phyloP scores from a whole-genome alignment of 2,888 invertebrate genomes.

The Noctua fimbriata region DNA sequence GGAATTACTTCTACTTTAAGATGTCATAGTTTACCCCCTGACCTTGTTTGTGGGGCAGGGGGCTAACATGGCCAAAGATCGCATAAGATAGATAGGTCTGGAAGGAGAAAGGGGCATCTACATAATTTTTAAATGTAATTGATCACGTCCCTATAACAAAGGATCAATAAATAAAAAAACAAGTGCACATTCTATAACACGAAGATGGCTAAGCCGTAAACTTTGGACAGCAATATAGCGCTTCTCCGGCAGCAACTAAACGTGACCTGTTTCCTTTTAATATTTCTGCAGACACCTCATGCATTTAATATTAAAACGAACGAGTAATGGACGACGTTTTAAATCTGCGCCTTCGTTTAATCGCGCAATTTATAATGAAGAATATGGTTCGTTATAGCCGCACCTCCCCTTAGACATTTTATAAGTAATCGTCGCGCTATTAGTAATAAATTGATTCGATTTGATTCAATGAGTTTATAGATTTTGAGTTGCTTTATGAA shows the following conservation, averaged over 20 bases:
- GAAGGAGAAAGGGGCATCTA: neutral
- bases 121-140: neutral
- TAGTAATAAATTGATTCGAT: conserved; percentile 42
- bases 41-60: neutral
- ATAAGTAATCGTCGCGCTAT: conserved; percentile 53
- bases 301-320: conserved; percentile 70
- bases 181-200: conserved; percentile 30
- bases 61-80: neutral
- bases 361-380: conserved; percentile 79
- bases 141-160: neutral
- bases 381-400: conserved; percentile 71
- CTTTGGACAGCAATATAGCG: conserved; percentile 36
- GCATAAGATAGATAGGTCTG: neutral
- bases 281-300: conserved; percentile 57
- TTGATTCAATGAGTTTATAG: conserved; percentile 21
- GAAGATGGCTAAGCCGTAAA: conserved; percentile 27
- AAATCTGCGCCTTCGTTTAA: conserved; percentile 73
- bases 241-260: conserved; percentile 47
- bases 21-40: too few species aligned
- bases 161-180: conserved; percentile 11
- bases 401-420: conserved; percentile 53
- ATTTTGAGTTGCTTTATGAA: conserved; percentile 15
- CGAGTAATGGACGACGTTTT: conserved; percentile 66
- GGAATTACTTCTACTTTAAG: too few species aligned
- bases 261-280: conserved; percentile 61